A percentile compares a stretch with the other conserved stretches of the same genome.
Conservation (phyloP, 2,113 vertebrate genomes). For the Rana temporaria region DNA sequence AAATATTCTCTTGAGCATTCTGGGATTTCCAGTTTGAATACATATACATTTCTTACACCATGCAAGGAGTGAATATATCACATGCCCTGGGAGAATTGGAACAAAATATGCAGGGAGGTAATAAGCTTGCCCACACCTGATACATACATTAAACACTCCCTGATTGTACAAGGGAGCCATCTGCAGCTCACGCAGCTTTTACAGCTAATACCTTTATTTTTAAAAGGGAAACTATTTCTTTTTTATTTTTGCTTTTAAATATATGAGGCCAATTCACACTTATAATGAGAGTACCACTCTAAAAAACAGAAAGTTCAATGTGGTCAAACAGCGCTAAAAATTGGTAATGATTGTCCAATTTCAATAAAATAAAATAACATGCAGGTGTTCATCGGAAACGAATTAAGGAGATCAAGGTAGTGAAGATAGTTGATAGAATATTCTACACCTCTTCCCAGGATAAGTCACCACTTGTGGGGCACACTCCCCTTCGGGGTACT, state of each 20-base stretch:
- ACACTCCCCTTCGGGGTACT: no score
- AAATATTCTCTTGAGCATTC: constrained; percentile 35
- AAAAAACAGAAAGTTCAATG: no score
- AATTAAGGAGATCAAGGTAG: no score
- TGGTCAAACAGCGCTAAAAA: no score
- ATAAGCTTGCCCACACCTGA: constrained; percentile 30
- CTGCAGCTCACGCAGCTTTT: not conserved
- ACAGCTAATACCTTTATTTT: not conserved
- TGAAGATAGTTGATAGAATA: no score
- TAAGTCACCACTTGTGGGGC: no score
- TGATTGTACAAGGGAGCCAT: not conserved
- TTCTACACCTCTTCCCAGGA: no score
- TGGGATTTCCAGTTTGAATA: constrained; percentile 45
- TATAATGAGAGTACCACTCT: no score
- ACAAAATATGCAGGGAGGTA: constrained; percentile 22
- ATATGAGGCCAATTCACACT: no score
- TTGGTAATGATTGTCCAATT: no score
- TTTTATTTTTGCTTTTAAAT: not conserved
- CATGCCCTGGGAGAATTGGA: constrained; percentile 14
- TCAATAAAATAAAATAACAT: no score
- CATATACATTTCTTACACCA: constrained; percentile 43
- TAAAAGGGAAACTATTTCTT: not conserved
- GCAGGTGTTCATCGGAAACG: no score
- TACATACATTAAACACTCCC: constrained; percentile 21
- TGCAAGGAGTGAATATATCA: constrained; percentile 22